Conservation (phyloP, 2,797 vertebrate genomes). For the Liparis tanakae region DNA sequence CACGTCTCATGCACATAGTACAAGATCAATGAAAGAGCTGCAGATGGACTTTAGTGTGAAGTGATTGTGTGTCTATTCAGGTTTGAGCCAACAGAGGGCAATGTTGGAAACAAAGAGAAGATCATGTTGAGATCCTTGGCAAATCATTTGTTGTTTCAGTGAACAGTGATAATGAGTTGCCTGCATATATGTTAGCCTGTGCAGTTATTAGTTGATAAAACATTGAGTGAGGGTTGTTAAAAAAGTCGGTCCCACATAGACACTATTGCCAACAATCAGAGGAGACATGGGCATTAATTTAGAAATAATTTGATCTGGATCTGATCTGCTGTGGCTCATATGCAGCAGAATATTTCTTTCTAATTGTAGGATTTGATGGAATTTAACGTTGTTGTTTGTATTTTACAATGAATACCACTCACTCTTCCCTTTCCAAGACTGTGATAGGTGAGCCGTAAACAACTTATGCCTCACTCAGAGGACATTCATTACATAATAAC, state of each 20-base stretch:
- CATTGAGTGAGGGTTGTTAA: background rate
- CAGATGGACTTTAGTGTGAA: background rate
- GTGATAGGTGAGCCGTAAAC: background rate
- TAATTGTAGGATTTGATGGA: background rate
- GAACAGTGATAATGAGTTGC: background rate
- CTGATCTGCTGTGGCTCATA: background rate
- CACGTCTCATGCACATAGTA: background rate
- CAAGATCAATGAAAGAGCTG: background rate
- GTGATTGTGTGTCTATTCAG: background rate
- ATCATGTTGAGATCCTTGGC: background rate
- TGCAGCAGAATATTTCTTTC: background rate
- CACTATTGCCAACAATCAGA: background rate
- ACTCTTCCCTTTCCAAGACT: background rate
- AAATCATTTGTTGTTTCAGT: background rate
- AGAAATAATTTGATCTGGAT: background rate
- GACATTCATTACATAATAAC: too few species aligned
- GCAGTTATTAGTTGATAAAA: background rate
- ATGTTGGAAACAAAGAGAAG: slow-evolving; percentile 38
- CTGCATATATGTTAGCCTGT: background rate
- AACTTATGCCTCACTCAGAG: too few species aligned
- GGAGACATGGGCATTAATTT: background rate
- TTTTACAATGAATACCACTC: background rate
- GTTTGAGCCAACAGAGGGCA: slow-evolving; percentile 61
- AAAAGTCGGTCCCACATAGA: background rate
- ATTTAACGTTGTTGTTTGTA: background rate